These are phyloP conservation scores for Drosophila mettleri DNA, from an alignment of 2,888 invertebrate genomes.

Conservation along the genomic window DNA sequence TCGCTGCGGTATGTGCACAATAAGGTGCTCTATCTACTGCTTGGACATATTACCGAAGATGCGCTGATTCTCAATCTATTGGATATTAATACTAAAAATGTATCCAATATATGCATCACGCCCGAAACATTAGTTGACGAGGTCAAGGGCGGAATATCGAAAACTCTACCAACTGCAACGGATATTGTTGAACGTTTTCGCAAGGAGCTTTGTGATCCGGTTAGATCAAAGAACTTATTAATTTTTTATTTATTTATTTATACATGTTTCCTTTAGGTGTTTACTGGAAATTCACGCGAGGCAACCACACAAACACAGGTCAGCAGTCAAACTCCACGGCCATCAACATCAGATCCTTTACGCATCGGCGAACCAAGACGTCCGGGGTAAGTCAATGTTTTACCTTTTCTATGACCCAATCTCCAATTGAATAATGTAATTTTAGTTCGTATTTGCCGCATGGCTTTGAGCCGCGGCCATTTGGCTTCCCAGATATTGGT, in stretches of 20 bases:
- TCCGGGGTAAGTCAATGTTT: slow-evolving; percentile 51
- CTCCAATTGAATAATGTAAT: not conserved
- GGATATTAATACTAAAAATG: slow-evolving; percentile 85
- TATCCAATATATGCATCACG: slow-evolving; percentile 88
- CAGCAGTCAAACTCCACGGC: slow-evolving; percentile 18
- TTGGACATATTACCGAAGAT: slow-evolving; percentile 87
- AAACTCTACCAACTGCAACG: slow-evolving; percentile 88
- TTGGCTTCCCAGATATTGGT: slow-evolving; percentile 87
- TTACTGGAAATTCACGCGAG: slow-evolving; percentile 79
- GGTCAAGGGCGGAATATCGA: slow-evolving; percentile 87
- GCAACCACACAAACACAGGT: slow-evolving; percentile 81
- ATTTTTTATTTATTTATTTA: not conserved
- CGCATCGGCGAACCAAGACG: slow-evolving; percentile 75
- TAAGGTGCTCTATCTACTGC: slow-evolving; percentile 88
- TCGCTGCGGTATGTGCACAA: slow-evolving; percentile 90
- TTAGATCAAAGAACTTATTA: slow-evolving; percentile 63
- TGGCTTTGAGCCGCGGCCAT: slow-evolving; percentile 71
- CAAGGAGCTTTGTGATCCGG: slow-evolving; percentile 89
- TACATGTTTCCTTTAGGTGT: slow-evolving; percentile 62
- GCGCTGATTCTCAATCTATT: slow-evolving; percentile 89
- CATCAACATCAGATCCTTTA: slow-evolving; percentile 63
- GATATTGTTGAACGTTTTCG: slow-evolving; percentile 88
- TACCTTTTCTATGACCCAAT: not conserved
- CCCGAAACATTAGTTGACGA: slow-evolving; percentile 87
- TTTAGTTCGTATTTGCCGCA: slow-evolving; percentile 53